Evolutionary conservation across 2,888 invertebrate genomes (phyloP), one percentile per base, ranked within the genome.

Genomic region (Flexamia atlantica): DNA sequence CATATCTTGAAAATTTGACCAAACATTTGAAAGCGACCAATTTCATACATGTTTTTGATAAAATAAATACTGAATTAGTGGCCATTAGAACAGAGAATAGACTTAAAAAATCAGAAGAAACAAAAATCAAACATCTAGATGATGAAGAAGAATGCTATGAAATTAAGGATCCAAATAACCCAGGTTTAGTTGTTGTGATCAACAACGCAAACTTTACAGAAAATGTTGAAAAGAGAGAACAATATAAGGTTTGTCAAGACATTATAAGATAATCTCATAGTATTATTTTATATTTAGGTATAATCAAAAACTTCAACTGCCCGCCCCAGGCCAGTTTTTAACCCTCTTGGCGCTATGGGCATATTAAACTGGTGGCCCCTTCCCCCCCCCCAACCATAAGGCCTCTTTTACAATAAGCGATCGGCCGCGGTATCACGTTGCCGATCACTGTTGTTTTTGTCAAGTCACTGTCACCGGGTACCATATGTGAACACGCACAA

Each of bases 151-250:
- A 28, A 14, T 28, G 28, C 20, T 64, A 64, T 14, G 14, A 64
- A 28, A 28, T 64, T 17, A 28, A 14, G 5, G 64, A 64, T 17
- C 64, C 64, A 0, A 64, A 64, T 28, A 64, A 64, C 12, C 64
- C 64, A 12, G 64, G 64, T 14, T 64, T 64, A 30, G 28, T 64
- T 12, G 30, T 64, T 64, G 17, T 64, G 30, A 30, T 64, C 14
- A 64, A 64, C 14, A 64, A 64, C 17, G 7, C 64, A 7, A 28
- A 2, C 28, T 64, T 64, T 64, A 4, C 9, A 28, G 30, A 17
- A 25, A 64, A 64, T 30, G 4, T 64, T 64, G 64, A 64, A 64
- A 25, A 17, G 28, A 64, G 64, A 17, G n/a, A 64, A 64, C 28
- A 64, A 64, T 64, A 28, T 64, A 3, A 64, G 64, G 64, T 64